These are phyloP conservation scores for Stratiomys singularior DNA, from an alignment of 2,888 invertebrate genomes.

Conservation along the genomic window DNA sequence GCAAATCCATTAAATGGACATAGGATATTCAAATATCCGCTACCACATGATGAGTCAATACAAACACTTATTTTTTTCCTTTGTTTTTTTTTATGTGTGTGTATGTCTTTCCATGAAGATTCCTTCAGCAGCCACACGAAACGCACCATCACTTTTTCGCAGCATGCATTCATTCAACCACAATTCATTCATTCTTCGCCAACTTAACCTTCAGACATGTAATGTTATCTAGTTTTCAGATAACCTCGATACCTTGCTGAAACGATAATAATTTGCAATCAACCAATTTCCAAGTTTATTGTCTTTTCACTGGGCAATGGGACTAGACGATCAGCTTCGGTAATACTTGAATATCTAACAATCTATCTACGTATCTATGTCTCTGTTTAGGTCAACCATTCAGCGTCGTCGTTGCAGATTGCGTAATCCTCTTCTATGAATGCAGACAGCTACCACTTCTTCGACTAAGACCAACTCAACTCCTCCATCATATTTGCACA, in stretches of 20 bases:
- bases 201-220: constrained; percentile 21
- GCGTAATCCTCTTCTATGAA: too few relatives aligned
- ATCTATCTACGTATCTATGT: neutral
- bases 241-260: constrained; percentile 29
- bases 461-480: neutral
- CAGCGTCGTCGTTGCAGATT: neutral
- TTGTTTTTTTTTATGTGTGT: neutral
- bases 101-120: neutral
- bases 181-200: constrained; percentile 4
- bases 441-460: too few relatives aligned
- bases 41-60: neutral
- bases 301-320: neutral
- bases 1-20: neutral
- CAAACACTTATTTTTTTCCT: neutral
- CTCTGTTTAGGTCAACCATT: neutral
- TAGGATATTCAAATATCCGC: constrained; percentile 4
- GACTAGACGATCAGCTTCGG: neutral
- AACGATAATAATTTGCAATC: constrained; percentile 19
- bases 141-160: constrained; percentile 2
- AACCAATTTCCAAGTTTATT: constrained; percentile 27
- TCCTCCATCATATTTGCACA: constrained; percentile 10
- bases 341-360: too few relatives aligned
- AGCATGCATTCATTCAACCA: neutral
- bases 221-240: constrained; percentile 4
- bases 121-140: neutral